Percentiles rank a stretch among this genome's conserved stretches.
phyloP scores from a whole-genome alignment of 2,888 invertebrate genomes.

The Sphaeridia pumilis region DNA sequence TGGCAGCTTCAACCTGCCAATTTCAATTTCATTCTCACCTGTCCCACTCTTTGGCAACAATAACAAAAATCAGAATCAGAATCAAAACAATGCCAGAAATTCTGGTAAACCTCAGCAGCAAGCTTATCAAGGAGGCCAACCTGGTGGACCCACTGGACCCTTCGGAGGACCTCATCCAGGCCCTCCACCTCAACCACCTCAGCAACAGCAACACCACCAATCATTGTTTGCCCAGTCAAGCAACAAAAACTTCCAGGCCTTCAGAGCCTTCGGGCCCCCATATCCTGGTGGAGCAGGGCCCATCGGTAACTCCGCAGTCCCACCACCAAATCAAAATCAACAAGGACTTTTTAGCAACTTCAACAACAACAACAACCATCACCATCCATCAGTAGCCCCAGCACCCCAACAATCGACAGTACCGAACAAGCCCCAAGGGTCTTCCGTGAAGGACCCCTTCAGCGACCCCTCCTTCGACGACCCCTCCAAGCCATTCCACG shows the following conservation, averaged over 20 bases:
- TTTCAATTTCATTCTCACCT: background rate
- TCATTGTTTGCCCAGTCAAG: background rate
- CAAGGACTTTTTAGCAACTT: too few relatives aligned
- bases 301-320: too few relatives aligned
- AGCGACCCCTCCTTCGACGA: background rate
- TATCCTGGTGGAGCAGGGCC: background rate
- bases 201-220: background rate
- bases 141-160: background rate
- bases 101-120: background rate
- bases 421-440: background rate
- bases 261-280: background rate
- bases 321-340: too few relatives aligned
- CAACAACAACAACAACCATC: constrained; percentile 1
- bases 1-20: background rate
- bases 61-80: background rate
- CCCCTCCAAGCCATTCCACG: background rate
- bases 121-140: constrained; percentile 2
- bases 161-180: too few relatives aligned
- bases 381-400: background rate
- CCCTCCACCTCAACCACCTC: background rate
- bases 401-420: too few relatives aligned
- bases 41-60: background rate
- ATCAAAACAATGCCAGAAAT: constrained; percentile 1
- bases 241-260: background rate
- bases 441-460: background rate